phyloP scores from a whole-genome alignment of 2,797 vertebrate genomes.

The Vultur gryphus region DNA sequence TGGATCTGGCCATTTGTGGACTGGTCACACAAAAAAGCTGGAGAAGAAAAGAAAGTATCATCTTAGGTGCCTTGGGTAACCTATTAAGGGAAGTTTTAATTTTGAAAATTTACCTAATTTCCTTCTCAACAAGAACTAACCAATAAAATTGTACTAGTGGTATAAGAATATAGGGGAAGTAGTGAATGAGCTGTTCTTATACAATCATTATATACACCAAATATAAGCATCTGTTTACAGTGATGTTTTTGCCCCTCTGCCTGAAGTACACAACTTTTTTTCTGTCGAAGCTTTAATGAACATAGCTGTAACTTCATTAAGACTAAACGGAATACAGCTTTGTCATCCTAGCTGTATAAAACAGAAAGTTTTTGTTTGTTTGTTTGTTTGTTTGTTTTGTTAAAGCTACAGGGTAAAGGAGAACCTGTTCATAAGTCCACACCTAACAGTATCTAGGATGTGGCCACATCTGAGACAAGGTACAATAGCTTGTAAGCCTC shows the following conservation, averaged over 20 bases:
- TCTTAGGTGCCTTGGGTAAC: neutral
- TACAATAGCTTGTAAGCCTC: neutral
- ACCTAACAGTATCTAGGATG: neutral
- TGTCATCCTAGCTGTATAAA: neutral
- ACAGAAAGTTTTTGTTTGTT: rapidly evolving
- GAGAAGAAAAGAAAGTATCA: neutral
- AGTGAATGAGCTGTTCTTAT: neutral
- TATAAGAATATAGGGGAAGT: neutral
- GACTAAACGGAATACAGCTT: neutral
- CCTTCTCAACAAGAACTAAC: neutral
- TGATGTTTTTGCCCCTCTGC: neutral
- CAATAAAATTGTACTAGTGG: neutral
- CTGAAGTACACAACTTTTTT: neutral
- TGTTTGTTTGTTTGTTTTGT: neutral
- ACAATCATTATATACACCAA: neutral
- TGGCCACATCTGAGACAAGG: neutral
- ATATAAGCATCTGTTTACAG: neutral
- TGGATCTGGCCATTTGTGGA: neutral
- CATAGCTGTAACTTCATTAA: neutral
- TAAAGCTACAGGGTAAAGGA: neutral
- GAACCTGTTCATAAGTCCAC: neutral
- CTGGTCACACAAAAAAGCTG: neutral
- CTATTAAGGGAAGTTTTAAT: neutral
- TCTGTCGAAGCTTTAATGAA: neutral
- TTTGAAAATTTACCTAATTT: neutral